Evolutionary conservation across 2,888 invertebrate genomes (phyloP), one percentile per base, ranked within the genome.

Genomic region (Cephus spinipes): DNA sequence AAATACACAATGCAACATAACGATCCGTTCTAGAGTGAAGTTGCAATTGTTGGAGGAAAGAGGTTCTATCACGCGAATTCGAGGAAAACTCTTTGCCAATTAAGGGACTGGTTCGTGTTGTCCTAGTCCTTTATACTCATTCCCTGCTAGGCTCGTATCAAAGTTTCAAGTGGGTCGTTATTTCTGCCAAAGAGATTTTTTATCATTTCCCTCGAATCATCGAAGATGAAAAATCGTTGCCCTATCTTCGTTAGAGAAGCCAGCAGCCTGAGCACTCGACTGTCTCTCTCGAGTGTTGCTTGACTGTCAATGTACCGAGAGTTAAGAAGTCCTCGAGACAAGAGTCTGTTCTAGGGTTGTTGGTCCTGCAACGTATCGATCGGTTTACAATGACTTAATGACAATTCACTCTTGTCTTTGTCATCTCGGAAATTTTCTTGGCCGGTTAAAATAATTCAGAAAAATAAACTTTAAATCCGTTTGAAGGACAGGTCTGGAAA

Each of bases 1-100:
- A 71, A 71, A 71, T 32, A 33, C 33, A 33, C 71, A 33, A 71
- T 71, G 71, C 71, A 31, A 33, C 71, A 32, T 71, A 71, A 71
- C 71, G 71, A 71, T 71, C 71, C 71, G 31, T n/a, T 55, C 55
- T 55, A 9, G 9, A 55, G 23, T 55, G 55, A 55, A 55, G 55
- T 55, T 71, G 31, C 71, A 71, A 71, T 71, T 71, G 71, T 30
- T 55, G 23, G 2, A 55, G 9, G 23, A 55, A 55, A 55, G 55
- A 55, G 55, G 55, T 55, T 55, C 55, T 9, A 55, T 55, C 55
- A 55, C 55, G 55, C 55, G 55, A 55, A 55, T 55, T 55, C 55
- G 55, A 55, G 23, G 55, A 23, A 55, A 55, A 23, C 55, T 55
- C 55, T 55, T 55, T 55, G 55, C 23, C 55, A 55, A 55, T 55